Conservation (phyloP, 2,113 vertebrate genomes). For the Bufo gargarizans region DNA sequence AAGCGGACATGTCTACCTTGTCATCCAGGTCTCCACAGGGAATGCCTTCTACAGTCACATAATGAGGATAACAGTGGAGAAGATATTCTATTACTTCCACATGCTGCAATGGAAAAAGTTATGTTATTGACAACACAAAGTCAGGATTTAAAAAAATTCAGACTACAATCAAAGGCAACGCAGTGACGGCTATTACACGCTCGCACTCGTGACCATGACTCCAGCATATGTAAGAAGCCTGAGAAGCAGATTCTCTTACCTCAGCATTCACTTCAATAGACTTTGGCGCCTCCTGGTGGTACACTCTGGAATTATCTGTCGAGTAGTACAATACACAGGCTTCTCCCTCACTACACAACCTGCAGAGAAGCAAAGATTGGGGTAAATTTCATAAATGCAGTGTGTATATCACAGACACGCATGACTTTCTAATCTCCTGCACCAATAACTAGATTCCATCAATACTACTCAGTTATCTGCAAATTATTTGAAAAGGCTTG, state of each 20-base stretch:
- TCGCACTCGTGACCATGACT: background rate
- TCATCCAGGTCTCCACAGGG: slow-evolving; percentile 83
- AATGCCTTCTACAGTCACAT: slow-evolving; percentile 78
- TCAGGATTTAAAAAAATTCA: background rate
- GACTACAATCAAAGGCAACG: background rate
- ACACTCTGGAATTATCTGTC: slow-evolving; percentile 90
- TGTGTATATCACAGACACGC: too few species aligned
- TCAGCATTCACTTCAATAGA: slow-evolving; percentile 85
- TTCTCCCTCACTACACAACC: slow-evolving; percentile 85
- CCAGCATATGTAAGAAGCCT: background rate
- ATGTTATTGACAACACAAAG: background rate
- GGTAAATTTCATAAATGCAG: background rate
- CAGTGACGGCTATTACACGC: too few species aligned
- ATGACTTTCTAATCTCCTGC: too few species aligned
- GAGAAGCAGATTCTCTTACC: slow-evolving; percentile 62
- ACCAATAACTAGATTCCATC: too few species aligned
- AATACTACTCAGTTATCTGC: too few species aligned
- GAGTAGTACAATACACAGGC: slow-evolving; percentile 84
- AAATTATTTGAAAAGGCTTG: too few species aligned
- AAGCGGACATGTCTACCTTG: slow-evolving; percentile 68
- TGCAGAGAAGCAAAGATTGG: background rate
- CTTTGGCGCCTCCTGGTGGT: slow-evolving; percentile 90
- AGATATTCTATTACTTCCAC: slow-evolving; percentile 88
- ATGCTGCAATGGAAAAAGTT: slow-evolving; percentile 68
- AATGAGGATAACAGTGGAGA: slow-evolving; percentile 87